Conservation (phyloP, 2,888 invertebrate genomes). For the Arctia plantaginis region DNA sequence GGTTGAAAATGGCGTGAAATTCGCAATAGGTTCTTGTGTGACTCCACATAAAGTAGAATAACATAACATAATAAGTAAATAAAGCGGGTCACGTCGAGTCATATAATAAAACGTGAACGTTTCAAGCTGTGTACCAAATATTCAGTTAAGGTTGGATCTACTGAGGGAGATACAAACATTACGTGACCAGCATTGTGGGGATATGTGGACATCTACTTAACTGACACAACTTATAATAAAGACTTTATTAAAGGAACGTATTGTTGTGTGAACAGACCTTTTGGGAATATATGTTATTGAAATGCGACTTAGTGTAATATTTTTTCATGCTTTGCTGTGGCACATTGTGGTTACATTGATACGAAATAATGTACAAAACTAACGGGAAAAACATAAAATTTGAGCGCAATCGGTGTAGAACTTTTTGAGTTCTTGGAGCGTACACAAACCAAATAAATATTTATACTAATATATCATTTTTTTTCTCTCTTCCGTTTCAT, state of each 20-base stretch:
- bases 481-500: too few relatives aligned
- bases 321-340: background rate
- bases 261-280: slow-evolving; percentile 28
- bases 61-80: slow-evolving; percentile 65
- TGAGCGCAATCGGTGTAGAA: too few relatives aligned
- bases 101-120: slow-evolving; percentile 73
- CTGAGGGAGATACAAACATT: slow-evolving; percentile 60
- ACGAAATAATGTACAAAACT: too few relatives aligned
- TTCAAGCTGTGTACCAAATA: slow-evolving; percentile 73
- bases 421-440: too few relatives aligned
- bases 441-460: too few relatives aligned
- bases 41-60: slow-evolving; percentile 46
- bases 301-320: slow-evolving; percentile 3
- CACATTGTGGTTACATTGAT: too few relatives aligned
- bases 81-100: slow-evolving; percentile 66
- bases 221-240: slow-evolving; percentile 55
- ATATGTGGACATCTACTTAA: slow-evolving; percentile 59
- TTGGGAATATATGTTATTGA: slow-evolving; percentile 17
- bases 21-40: slow-evolving; percentile 43
- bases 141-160: slow-evolving; percentile 72
- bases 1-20: slow-evolving; percentile 23
- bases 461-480: too few relatives aligned
- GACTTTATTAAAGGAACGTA: slow-evolving; percentile 47
- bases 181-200: slow-evolving; percentile 66
- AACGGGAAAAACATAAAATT: too few relatives aligned